A percentile compares a stretch with the other conserved stretches of the same genome.
phyloP scores from a whole-genome alignment of 2,797 vertebrate species.

The Pyrocephalus nanus region DNA sequence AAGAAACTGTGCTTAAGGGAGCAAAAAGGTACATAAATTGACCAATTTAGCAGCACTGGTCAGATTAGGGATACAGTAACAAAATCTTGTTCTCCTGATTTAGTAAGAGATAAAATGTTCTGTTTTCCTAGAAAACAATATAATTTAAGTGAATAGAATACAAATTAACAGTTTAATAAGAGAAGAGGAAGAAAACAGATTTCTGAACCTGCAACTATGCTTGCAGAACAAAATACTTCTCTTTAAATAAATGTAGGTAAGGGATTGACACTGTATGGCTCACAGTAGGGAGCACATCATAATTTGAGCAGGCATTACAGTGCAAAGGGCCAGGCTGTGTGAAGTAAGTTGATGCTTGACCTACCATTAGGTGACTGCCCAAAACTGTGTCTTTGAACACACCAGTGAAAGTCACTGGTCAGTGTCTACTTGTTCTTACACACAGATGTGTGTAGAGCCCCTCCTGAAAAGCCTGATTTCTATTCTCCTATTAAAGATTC shows the following conservation, averaged over 20 bases:
- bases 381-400: not conserved
- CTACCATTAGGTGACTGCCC: not conserved
- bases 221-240: not conserved
- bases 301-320: not conserved
- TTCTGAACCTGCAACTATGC: not conserved
- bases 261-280: not conserved
- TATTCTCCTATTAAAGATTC: not conserved
- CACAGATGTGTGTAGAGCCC: not conserved
- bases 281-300: not conserved
- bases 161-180: not conserved
- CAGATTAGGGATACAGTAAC: not conserved
- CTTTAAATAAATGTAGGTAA: not conserved
- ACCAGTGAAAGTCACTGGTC: not conserved
- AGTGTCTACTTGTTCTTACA: not conserved
- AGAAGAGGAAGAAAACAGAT: not conserved
- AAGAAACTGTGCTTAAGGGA: not conserved
- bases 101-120: conserved; percentile 15
- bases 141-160: not conserved
- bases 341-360: not conserved
- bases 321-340: not conserved
- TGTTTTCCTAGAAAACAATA: conserved; percentile 10
- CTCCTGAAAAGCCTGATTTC: not conserved
- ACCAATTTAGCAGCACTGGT: conserved; percentile 12
- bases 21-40: conserved; percentile 32
- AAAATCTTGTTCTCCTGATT: conserved; percentile 7